phyloP scores from a whole-genome alignment of 2,888 invertebrate species.

The Sthenelais limicola region DNA sequence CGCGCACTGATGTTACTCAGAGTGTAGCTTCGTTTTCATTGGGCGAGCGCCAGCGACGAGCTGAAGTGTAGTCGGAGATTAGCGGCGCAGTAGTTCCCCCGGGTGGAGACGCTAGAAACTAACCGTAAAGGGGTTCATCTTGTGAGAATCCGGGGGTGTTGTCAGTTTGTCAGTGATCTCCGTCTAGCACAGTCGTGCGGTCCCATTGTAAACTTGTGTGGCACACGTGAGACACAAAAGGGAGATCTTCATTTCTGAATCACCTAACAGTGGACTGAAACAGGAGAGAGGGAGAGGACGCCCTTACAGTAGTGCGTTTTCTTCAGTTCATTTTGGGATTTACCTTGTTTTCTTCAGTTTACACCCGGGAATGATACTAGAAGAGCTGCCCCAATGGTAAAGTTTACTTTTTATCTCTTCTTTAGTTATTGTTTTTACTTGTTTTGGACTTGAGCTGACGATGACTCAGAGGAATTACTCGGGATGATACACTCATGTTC shows the following conservation, averaged over 20 bases:
- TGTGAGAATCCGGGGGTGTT: background rate
- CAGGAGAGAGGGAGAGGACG: background rate
- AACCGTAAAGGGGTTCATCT: conserved; percentile 11
- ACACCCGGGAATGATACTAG: conserved; percentile 23
- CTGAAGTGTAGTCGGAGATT: no score
- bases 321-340: background rate
- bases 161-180: background rate
- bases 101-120: background rate
- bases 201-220: background rate
- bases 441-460: background rate
- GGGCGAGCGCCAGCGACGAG: no score
- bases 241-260: background rate
- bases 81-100: conserved; percentile 12
- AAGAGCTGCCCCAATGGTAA: conserved; percentile 16
- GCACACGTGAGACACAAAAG: background rate
- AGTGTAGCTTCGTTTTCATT: no score
- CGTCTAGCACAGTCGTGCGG: background rate
- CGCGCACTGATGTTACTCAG: no score
- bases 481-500: no score
- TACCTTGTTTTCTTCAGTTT: background rate
- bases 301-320: background rate
- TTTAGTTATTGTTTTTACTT: background rate
- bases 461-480: no score
- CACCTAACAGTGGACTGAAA: no score
- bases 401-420: background rate